Evolutionary conservation across 2,113 vertebrate genomes (phyloP).

Genomic region (Leptocoma aspasia): DNA sequence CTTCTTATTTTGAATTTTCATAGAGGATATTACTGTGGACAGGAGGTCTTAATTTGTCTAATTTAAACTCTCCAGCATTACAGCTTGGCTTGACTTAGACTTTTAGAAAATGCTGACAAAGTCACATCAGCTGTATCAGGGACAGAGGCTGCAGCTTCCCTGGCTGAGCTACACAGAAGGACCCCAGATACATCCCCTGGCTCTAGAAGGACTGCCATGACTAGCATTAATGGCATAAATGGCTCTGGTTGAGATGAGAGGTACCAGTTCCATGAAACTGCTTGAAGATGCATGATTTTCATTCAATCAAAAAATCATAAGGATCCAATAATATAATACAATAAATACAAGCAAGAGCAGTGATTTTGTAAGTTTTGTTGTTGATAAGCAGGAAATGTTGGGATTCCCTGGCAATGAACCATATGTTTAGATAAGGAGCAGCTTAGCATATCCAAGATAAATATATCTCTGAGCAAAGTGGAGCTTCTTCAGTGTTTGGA

Average conservation of each 20-base stretch:
- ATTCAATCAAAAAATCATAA: not conserved
- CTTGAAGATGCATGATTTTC: not conserved
- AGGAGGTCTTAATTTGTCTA: not conserved
- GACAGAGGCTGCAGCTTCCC: not conserved
- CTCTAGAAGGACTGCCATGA: not conserved
- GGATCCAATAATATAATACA: not conserved
- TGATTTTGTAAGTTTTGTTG: not conserved
- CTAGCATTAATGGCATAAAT: not conserved
- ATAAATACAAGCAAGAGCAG: not conserved
- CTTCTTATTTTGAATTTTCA: not conserved
- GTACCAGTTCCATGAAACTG: not conserved
- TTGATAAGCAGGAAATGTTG: not conserved
- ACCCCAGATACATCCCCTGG: rapidly evolving
- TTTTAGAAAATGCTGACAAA: not conserved
- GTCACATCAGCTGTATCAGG: not conserved
- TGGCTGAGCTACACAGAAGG: not conserved
- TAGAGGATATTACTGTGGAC: not conserved
- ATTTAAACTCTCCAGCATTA: not conserved
- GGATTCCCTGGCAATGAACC: not conserved
- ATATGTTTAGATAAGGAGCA: not conserved
- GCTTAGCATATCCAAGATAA: not conserved
- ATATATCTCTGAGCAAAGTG: not conserved
- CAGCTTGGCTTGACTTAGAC: not conserved
- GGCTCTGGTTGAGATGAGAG: not conserved
- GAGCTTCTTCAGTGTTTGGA: not conserved